Evolutionary conservation across 2,113 vertebrate genomes (phyloP), one percentile per base, ranked within the genome.

Genomic region (Bujurquina vittata): DNA sequence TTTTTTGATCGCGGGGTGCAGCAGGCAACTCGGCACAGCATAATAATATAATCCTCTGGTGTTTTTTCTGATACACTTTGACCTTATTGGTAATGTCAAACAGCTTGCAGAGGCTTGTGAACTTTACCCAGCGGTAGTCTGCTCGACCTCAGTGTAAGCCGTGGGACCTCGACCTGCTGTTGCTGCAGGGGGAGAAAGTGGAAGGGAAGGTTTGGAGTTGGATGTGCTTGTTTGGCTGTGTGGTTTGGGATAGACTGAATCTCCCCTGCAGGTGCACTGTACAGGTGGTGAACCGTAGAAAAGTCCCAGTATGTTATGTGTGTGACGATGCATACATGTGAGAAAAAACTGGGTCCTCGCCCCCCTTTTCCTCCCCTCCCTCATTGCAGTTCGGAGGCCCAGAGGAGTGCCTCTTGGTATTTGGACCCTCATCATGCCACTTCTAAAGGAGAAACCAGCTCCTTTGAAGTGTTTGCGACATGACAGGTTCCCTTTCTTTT

Each of bases 391-490:
- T 65, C 15, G 37, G 84, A 57, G 88, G 91, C 93, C 92, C 92
- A 81, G 84, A 88, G 81, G 89, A 88, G 91, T 40, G 89, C 94
- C 95, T 92, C 80, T n/a, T 92, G 94, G 91, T 90, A 88, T 89
- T 90, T 91, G 92, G 94, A 94, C 95, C 94, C 92, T 94, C 88
- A 88, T 90, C 88, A 83, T 88, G 91, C 93, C 94, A 91, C 94
- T 94, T 95, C 95, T 95, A 87, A 95, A 94, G 94, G 90, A 91
- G 89, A 92, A 93, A 90, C 84, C 81, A 83, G 82, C 78, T 89
- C 84, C 94, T 96, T 96, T 96, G 95, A 96, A 95, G 95, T 96
- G 92, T 94, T 94, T 90, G 92, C 85, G 87, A 95, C 94, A 93
- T 94, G 94, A 95, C 95, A 95, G 95, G 94, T 95, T 95, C 87